Evolutionary conservation across 2,113 vertebrate species (phyloP), one percentile per base, ranked within the genome.

Genomic region (Campylorhamphus procurvoides): DNA sequence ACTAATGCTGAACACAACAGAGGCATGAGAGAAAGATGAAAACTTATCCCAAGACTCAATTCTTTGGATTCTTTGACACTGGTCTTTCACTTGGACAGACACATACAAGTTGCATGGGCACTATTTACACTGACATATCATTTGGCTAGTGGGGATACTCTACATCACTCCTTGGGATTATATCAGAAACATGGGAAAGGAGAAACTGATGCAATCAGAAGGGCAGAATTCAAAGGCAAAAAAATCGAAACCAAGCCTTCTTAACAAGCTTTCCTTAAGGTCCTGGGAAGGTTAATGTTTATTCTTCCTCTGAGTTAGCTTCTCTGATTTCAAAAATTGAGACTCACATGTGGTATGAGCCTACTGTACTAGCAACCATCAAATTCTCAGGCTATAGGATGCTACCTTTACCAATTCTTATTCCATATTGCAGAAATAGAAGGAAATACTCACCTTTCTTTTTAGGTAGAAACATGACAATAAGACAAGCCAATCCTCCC

Each of bases 401-500:
- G 44, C 18, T 69, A 23, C 7, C 24, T 75, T 79, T 59, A 74
- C 18, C 29, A 50, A 6, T 63, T 82, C 22, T 59, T 64, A 64
- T 5, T 33, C 89, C 19, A 14, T 42, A 66, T 12, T 79, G 10
- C 49, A 80, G 58, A 71, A 94, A 87, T 7, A 60, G 56, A 78
- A 87, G 18, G 19, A 62, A 84, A 56, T 42, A 47, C 91, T 93
- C 96, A 98, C 98, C 98, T 98, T 97, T 98, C 83, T 97, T 98
- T 69, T 98, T 97, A 55, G 98, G 98, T 86, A 98, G 97, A 90
- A 98, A 98, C 97, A 98, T 98, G 35, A 98, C 96, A 86, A 98
- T 90, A 60, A 98, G 97, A 93, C 98, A 98, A 74, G 98, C 97
- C 92, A 98, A 35, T 67, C 98, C 98, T 93, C 98, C 98, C 12